These are phyloP conservation scores for Caenorhabditis sp. DNA, from an alignment of 2,888 invertebrate genomes.

Conservation along the genomic window DNA sequence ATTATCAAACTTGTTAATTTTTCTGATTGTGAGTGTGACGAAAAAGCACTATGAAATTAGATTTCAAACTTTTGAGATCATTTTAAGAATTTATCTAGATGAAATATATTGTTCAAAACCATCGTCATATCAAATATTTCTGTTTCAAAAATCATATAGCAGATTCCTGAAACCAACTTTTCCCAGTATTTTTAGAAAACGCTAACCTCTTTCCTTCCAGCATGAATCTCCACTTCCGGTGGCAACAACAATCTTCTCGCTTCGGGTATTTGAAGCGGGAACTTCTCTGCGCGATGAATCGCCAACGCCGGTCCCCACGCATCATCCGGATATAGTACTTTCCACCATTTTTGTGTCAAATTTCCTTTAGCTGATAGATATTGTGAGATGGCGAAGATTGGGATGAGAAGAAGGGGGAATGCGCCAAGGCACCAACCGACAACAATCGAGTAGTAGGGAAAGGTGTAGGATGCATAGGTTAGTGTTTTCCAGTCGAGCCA, in stretches of 20 bases:
- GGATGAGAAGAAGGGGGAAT: constrained; percentile 79
- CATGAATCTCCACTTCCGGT: constrained; percentile 45
- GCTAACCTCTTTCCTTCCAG: constrained; percentile 10
- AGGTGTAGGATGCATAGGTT: constrained; percentile 78
- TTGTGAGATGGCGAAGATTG: constrained; percentile 76
- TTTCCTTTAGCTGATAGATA: constrained; percentile 70
- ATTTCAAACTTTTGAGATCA: too few species aligned
- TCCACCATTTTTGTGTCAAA: constrained; percentile 65
- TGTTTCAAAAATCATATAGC: too few species aligned
- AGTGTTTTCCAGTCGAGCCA: constrained; percentile 79
- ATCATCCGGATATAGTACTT: constrained; percentile 67
- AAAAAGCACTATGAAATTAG: too few species aligned
- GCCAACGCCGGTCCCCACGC: constrained; percentile 72
- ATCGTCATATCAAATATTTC: too few species aligned
- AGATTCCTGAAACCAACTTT: too few species aligned
- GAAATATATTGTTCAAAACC: too few species aligned
- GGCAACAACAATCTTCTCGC: constrained; percentile 59
- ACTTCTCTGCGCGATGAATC: constrained; percentile 69
- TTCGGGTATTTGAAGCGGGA: constrained; percentile 71
- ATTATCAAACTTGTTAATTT: too few species aligned
- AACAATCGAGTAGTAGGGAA: constrained; percentile 76
- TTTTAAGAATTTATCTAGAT: too few species aligned
- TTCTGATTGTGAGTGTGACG: too few species aligned
- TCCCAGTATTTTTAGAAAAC: too few species aligned
- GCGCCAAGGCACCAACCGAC: constrained; percentile 78